Evolutionary conservation across 2,113 vertebrate genomes (phyloP), one percentile per base, ranked within the genome.

Genomic region (Numenius arquata): DNA sequence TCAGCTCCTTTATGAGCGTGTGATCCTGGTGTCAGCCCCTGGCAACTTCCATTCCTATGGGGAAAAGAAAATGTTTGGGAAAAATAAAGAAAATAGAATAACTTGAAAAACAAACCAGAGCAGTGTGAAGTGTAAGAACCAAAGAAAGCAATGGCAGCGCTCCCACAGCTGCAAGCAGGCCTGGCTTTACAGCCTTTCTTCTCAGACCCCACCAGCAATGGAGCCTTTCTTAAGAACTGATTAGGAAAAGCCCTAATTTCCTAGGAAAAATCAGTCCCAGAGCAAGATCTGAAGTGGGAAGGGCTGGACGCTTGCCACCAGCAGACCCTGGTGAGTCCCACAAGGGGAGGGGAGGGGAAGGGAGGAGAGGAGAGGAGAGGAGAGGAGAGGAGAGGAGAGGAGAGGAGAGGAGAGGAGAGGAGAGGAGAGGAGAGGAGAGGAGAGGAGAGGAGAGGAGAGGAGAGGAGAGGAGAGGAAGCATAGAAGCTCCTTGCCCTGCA

Each of bases 1-100:
- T 67, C 50, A 79, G 55, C 82, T 78, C 61, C 48, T 65, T 41
- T 78, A 34, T 38, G 48, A 53, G 8, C 11, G 7, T 55, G 67
- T 50, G 90, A 36, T 70, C 38, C 17, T 83, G 45, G n/a, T 83
- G 73, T 90, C 67, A 79, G 38, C 27, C 86, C 66, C 73, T 79
- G 87, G 90, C 94, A 88, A 75, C 72, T 59, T 43, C 77, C 55
- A 25, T 59, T 82, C 62, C 90, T 65, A 32, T 75, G 82, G 90
- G 87, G 82, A 83, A 93, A 90, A 79, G 82, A 79, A 87, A 93
- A 95, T 93, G 67, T 95, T 95, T 90, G 83, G 87, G 87, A 55
- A 87, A 55, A 83, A 79, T 17, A 79, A 84, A 90, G 84, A 83
- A 90, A 93, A 83, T 8, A 87, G 56, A 93, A 87, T 70, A 70